Evolutionary conservation across 2,797 vertebrate genomes (phyloP).

Genomic region (Echeneis naucrates): DNA sequence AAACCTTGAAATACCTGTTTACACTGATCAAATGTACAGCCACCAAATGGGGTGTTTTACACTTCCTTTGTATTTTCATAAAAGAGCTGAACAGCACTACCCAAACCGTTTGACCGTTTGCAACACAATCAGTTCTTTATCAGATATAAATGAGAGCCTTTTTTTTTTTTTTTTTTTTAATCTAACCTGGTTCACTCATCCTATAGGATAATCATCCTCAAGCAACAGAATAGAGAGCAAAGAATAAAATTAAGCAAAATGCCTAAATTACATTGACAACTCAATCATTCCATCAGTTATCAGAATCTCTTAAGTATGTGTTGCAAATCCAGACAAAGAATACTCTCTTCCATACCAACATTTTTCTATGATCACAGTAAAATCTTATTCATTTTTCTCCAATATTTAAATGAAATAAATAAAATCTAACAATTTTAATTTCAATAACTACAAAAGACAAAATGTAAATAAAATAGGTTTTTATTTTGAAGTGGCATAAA

Average conservation of each 20-base stretch:
- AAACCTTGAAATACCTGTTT: neutral
- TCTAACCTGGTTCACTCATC: too few species aligned
- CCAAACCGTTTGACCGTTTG: neutral
- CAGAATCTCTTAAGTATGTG: neutral
- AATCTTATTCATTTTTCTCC: neutral
- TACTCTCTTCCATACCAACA: neutral
- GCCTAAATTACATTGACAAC: neutral
- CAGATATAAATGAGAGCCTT: neutral
- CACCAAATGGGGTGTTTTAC: neutral
- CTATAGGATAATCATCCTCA: neutral
- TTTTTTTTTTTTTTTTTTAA: too few species aligned
- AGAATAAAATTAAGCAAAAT: neutral
- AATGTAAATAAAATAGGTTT: constrained; percentile 69
- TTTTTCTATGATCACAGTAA: too few species aligned
- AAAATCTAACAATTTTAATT: neutral
- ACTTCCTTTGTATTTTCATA: neutral
- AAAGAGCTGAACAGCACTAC: neutral
- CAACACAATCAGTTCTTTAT: neutral
- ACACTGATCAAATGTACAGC: neutral
- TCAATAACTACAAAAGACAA: constrained; percentile 2
- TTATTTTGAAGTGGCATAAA: constrained; percentile 63
- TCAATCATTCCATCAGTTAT: neutral
- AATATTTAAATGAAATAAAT: neutral
- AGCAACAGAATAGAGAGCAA: neutral
- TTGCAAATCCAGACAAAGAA: neutral